phyloP scores from a whole-genome alignment of 53 echinoderm and acorn worm genomes.

The Arbacia lixula region DNA sequence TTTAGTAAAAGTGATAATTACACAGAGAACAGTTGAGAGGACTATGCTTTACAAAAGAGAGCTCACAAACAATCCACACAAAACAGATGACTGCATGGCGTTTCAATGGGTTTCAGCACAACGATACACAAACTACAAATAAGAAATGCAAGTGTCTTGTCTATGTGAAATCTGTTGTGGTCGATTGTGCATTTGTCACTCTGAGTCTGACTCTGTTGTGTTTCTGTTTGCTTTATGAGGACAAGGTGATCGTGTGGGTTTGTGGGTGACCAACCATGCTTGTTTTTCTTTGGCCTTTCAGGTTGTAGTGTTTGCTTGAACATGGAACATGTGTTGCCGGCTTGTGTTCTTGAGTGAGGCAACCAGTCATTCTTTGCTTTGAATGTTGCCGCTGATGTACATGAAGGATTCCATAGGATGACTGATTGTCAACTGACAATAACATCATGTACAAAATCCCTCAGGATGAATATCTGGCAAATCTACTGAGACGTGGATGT shows the following conservation, averaged over 20 bases:
- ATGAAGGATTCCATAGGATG: too few relatives aligned
- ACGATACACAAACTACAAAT: slow-evolving; percentile 1
- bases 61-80: background rate
- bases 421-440: too few relatives aligned
- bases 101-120: background rate
- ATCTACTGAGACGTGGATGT: background rate
- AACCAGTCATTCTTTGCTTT: background rate
- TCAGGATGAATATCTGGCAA: background rate
- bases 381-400: too few relatives aligned
- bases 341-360: background rate
- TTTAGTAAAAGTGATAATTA: background rate
- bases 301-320: background rate
- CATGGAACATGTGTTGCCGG: background rate
- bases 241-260: too few relatives aligned
- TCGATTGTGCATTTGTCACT: background rate
- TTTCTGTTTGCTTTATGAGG: background rate
- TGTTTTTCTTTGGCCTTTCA: background rate
- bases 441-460: background rate
- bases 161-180: background rate
- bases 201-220: too few relatives aligned
- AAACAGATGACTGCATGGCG: slow-evolving; percentile 6
- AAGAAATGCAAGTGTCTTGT: background rate
- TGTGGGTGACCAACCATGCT: background rate
- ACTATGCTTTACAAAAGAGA: background rate
- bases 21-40: background rate